Conservation (phyloP, 2,888 invertebrate species). For the Coremacera marginata region DNA sequence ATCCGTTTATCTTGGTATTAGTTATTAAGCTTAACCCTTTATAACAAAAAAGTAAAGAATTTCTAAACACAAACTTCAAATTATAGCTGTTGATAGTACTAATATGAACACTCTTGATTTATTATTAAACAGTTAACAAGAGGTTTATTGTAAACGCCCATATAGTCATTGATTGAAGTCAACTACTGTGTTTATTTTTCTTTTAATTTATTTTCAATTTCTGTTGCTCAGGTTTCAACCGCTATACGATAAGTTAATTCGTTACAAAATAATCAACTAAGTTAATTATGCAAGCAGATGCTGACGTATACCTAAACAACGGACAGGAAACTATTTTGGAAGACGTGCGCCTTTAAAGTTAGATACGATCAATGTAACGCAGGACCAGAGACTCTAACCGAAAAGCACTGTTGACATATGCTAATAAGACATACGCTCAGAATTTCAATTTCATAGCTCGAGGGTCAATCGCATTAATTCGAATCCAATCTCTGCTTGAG, state of each 20-base stretch:
- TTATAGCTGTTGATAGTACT: no score
- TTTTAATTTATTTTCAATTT: no score
- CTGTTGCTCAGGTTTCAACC: not conserved
- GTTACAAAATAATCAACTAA: constrained; percentile 61
- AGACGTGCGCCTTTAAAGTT: not conserved
- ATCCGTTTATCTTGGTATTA: no score
- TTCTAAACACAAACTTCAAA: no score
- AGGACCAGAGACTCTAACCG: not conserved
- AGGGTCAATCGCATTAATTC: constrained; percentile 68
- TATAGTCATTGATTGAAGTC: no score
- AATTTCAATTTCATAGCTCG: constrained; percentile 52
- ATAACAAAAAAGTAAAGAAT: no score
- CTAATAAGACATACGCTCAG: constrained; percentile 68
- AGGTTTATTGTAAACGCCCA: no score
- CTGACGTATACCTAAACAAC: not conserved
- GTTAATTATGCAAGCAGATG: constrained; percentile 56
- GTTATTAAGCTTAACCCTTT: no score
- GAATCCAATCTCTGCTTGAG: constrained; percentile 60
- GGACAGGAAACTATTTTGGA: not conserved
- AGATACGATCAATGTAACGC: constrained; percentile 32
- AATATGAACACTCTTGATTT: no score
- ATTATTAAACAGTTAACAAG: no score
- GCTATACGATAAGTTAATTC: constrained; percentile 57
- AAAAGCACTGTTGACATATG: constrained; percentile 66
- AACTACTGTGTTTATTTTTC: no score